Evolutionary conservation across 2,888 invertebrate species (phyloP).

Genomic region (Apamea anceps): DNA sequence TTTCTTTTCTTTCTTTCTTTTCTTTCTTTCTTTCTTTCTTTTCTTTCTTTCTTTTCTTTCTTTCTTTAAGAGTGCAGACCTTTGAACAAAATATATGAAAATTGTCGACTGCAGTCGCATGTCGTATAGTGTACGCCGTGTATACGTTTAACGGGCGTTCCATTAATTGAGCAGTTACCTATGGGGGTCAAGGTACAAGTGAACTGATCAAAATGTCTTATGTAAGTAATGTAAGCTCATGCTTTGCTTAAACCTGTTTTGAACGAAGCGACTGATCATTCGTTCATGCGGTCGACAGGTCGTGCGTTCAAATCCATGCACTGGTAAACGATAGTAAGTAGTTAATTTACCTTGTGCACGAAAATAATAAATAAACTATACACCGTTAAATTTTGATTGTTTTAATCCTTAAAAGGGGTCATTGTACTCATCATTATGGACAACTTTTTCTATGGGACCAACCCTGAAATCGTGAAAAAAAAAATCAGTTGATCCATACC

Average conservation of each 20-base stretch:
- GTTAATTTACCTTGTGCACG: background rate
- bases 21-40: too few relatives aligned
- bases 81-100: background rate
- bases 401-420: too few relatives aligned
- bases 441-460: too few relatives aligned
- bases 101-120: background rate
- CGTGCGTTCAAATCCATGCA: background rate
- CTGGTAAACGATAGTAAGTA: background rate
- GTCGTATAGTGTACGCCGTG: background rate
- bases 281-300: background rate
- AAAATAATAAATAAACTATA: background rate
- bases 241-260: conserved; percentile 40
- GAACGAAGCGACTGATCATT: conserved; percentile 4
- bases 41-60: too few relatives aligned
- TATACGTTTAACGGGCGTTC: background rate
- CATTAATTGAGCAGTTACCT: conserved; percentile 27
- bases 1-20: too few relatives aligned
- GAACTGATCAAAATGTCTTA: conserved; percentile 27
- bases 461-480: too few relatives aligned
- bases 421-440: too few relatives aligned
- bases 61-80: background rate
- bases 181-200: conserved; percentile 52
- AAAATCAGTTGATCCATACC: too few relatives aligned
- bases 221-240: conserved; percentile 18
- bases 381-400: too few relatives aligned